These are phyloP conservation scores for Tupaia chinensis DNA, from an alignment of 2,113 vertebrate species.

Conservation along the genomic window DNA sequence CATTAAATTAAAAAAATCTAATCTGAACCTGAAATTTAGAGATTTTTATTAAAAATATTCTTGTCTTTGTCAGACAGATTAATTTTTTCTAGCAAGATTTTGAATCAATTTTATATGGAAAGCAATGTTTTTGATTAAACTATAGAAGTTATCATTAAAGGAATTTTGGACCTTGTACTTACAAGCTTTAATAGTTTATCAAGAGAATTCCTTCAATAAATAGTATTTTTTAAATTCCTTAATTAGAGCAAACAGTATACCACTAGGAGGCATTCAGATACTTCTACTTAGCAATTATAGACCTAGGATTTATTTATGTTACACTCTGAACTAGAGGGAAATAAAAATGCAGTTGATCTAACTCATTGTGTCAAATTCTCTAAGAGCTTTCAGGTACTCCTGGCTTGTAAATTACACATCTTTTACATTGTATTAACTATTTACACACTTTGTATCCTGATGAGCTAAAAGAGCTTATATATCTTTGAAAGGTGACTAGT, in stretches of 20 bases:
- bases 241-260: neutral
- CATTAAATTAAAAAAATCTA: neutral
- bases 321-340: neutral
- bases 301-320: neutral
- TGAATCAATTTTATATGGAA: neutral
- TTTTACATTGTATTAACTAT: neutral
- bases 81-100: neutral
- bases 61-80: neutral
- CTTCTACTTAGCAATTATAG: neutral
- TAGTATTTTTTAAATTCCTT: neutral
- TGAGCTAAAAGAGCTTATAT: neutral
- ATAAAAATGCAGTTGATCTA: neutral
- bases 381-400: neutral
- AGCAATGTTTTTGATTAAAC: neutral
- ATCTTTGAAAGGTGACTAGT: neutral
- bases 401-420: neutral
- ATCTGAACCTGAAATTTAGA: neutral
- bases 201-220: neutral
- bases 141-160: neutral
- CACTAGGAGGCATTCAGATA: slow-evolving; percentile 79
- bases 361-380: slow-evolving; percentile 14
- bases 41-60: neutral
- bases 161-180: neutral
- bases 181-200: neutral
- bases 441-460: neutral